These are phyloP conservation scores for Thumatha senex DNA, from an alignment of 2,888 invertebrate genomes.

Conservation along the genomic window DNA sequence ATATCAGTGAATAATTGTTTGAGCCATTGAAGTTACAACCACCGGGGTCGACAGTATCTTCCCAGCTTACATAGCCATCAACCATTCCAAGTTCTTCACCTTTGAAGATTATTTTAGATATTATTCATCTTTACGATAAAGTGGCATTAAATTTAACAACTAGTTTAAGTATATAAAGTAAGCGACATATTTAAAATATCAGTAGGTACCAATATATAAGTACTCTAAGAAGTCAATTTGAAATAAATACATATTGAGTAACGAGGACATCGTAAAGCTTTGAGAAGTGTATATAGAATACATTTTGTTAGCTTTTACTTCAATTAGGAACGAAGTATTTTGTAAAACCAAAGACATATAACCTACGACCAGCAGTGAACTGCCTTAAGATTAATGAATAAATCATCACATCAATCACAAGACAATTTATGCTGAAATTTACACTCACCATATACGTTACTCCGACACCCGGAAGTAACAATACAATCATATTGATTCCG, in stretches of 20 bases:
- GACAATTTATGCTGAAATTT: background rate
- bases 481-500: slow-evolving; percentile 87
- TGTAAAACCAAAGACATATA: no score
- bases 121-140: no score
- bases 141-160: no score
- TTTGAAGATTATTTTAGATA: slow-evolving; percentile 51
- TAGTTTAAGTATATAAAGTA: no score
- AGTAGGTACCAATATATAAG: no score
- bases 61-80: slow-evolving; percentile 86
- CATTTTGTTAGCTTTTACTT: no score
- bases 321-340: no score
- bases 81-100: slow-evolving; percentile 94
- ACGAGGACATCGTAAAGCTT: background rate
- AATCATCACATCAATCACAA: background rate
- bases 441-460: slow-evolving; percentile 85
- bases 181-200: no score
- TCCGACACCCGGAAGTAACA: slow-evolving; percentile 89
- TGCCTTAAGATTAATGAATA: no score
- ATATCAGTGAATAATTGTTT: slow-evolving; percentile 80
- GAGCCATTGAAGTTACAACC: slow-evolving; percentile 87
- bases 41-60: slow-evolving; percentile 86
- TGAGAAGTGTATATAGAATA: background rate
- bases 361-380: no score
- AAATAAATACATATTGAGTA: no score
- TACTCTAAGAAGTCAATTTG: no score